A percentile compares a stretch with the other conserved stretches of the same genome.
These are phyloP conservation scores for Spilogale gracilis DNA, from an alignment of 2,113 vertebrate genomes.

Conservation along the genomic window DNA sequence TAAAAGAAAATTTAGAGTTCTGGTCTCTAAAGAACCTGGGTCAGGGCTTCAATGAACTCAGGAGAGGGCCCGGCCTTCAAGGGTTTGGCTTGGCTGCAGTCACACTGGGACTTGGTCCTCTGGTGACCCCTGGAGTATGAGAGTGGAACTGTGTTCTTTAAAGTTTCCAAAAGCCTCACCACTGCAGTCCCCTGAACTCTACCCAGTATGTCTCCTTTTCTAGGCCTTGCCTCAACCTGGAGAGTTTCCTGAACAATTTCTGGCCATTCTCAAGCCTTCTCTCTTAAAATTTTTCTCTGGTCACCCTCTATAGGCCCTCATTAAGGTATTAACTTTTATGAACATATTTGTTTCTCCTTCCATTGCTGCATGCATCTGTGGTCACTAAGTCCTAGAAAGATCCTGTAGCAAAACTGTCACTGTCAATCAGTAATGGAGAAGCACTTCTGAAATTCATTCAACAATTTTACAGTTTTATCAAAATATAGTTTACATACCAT, in stretches of 20 bases:
- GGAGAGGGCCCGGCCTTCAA: neutral
- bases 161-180: neutral
- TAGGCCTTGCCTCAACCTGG: neutral
- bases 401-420: neutral
- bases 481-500: neutral
- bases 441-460: neutral
- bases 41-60: neutral
- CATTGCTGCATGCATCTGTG: neutral
- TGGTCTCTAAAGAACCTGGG: conserved; percentile 27
- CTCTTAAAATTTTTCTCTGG: neutral
- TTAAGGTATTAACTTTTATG: conserved; percentile 6
- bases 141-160: neutral
- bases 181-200: neutral
- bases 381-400: neutral
- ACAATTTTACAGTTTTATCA: neutral
- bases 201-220: neutral
- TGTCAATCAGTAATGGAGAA: neutral
- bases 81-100: neutral
- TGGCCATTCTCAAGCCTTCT: neutral
- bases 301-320: neutral
- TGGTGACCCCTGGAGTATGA: conserved; percentile 17
- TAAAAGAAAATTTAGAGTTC: conserved; percentile 42
- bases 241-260: neutral
- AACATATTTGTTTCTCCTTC: conserved; percentile 42
- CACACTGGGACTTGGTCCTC: neutral